These are phyloP conservation scores for Heteractis magnifica DNA, from an alignment of 92 coral and sea anemone species.

Conservation along the genomic window DNA sequence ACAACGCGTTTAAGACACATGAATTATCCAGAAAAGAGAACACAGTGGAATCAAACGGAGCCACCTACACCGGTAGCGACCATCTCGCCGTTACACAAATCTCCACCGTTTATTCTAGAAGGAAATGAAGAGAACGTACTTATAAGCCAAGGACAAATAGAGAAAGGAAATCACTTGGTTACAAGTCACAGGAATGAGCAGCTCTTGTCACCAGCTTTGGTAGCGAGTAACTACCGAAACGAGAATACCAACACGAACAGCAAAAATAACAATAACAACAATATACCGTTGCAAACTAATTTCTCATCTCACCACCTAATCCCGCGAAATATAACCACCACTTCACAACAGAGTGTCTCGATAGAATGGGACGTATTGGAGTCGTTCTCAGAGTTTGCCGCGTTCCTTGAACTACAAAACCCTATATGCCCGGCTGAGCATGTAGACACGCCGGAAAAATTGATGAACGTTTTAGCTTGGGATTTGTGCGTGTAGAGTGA, in stretches of 20 bases:
- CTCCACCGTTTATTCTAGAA: conserved; percentile 42
- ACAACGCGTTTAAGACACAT: conserved; percentile 78
- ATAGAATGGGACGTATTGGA: conserved; percentile 94
- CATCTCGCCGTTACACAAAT: conserved; percentile 40
- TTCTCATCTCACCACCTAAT: conserved; percentile 25
- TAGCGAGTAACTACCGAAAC: conserved; percentile 17
- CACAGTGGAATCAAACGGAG: conserved; percentile 41
- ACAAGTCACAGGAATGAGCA: conserved; percentile 28
- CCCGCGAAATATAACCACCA: conserved; percentile 10
- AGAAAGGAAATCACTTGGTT: conserved; percentile 19
- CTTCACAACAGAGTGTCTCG: conserved; percentile 5
- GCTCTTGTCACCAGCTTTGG: background rate
- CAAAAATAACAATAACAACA: conserved; percentile 22
- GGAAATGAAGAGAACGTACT: conserved; percentile 46
- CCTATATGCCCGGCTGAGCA: conserved; percentile 98
- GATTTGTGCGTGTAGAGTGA: conserved; percentile 43
- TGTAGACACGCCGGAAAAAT: conserved; percentile 95
- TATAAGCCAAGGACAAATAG: conserved; percentile 23
- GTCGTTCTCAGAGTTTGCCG: conserved; percentile 93
- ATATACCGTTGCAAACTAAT: conserved; percentile 10
- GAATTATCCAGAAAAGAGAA: conserved; percentile 58
- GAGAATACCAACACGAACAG: conserved; percentile 2
- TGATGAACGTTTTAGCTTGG: conserved; percentile 81
- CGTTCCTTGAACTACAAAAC: conserved; percentile 81
- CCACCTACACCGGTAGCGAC: conserved; percentile 26